Conservation (phyloP, 2,888 invertebrate species). For the Ectropis crepuscularia region DNA sequence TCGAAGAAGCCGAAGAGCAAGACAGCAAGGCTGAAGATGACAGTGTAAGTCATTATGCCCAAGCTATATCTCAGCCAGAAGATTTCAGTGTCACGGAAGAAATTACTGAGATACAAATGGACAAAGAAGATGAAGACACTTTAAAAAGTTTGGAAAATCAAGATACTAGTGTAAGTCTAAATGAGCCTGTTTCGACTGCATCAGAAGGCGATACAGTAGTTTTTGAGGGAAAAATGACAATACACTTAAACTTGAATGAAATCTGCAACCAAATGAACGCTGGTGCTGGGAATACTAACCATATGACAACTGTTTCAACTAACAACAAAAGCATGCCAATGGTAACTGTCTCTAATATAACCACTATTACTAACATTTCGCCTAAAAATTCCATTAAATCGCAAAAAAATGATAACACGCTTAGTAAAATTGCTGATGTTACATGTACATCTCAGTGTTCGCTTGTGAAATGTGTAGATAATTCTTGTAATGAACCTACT, state of each 20-base stretch:
- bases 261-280: constrained; percentile 77
- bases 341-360: constrained; percentile 85
- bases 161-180: constrained; percentile 84
- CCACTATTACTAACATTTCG: constrained; percentile 82
- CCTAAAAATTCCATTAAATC: constrained; percentile 80
- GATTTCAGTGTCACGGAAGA: constrained; percentile 76
- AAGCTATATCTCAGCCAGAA: constrained; percentile 76
- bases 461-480: constrained; percentile 54
- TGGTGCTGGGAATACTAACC: constrained; percentile 77
- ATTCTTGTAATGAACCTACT: constrained; percentile 52
- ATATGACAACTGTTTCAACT: constrained; percentile 66
- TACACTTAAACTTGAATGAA: constrained; percentile 82
- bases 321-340: constrained; percentile 81
- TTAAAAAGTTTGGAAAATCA: constrained; percentile 82
- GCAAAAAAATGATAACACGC: constrained; percentile 67
- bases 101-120: constrained; percentile 79
- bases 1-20: constrained; percentile 78
- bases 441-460: constrained; percentile 64
- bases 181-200: constrained; percentile 75
- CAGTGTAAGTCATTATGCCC: constrained; percentile 75
- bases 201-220: constrained; percentile 82
- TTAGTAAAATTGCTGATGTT: constrained; percentile 62
- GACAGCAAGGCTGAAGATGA: constrained; percentile 73
- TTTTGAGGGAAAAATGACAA: constrained; percentile 83
- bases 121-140: constrained; percentile 82